A percentile compares a stretch with the other conserved stretches of the same genome.
These are phyloP conservation scores for Amphipoea lucens DNA, from an alignment of 2,888 invertebrate species.

Conservation along the genomic window DNA sequence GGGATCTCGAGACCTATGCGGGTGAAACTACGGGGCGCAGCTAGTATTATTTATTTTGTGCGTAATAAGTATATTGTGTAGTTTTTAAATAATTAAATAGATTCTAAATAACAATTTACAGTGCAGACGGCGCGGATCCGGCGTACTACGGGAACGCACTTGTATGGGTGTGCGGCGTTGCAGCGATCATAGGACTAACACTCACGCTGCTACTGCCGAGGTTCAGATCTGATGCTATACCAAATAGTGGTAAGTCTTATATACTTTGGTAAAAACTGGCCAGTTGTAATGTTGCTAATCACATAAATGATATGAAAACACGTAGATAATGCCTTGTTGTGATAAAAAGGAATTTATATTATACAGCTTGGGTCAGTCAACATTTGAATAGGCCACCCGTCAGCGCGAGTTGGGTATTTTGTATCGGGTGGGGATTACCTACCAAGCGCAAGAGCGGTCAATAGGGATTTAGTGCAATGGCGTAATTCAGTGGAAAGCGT, in stretches of 20 bases:
- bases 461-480: neutral
- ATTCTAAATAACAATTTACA: slow-evolving; percentile 45
- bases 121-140: slow-evolving; percentile 80
- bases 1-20: neutral
- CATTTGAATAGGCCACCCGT: neutral
- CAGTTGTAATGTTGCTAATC: neutral
- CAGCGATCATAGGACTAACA: slow-evolving; percentile 78
- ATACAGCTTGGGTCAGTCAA: neutral
- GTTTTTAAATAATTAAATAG: neutral
- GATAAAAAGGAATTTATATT: neutral
- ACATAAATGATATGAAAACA: neutral
- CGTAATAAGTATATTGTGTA: neutral
- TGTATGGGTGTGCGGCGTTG: slow-evolving; percentile 83
- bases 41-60: slow-evolving; percentile 1
- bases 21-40: neutral
- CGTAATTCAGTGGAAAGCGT: too few species aligned
- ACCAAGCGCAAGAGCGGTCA: neutral
- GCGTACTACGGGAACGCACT: slow-evolving; percentile 82
- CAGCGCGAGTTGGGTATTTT: neutral
- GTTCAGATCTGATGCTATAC: slow-evolving; percentile 67
- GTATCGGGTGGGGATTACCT: too few species aligned
- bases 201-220: slow-evolving; percentile 80
- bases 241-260: slow-evolving; percentile 69
- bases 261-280: neutral
- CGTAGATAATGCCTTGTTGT: neutral